Evolutionary conservation across 2,113 vertebrate species (phyloP).

Genomic region (Ammodytes dubius): DNA sequence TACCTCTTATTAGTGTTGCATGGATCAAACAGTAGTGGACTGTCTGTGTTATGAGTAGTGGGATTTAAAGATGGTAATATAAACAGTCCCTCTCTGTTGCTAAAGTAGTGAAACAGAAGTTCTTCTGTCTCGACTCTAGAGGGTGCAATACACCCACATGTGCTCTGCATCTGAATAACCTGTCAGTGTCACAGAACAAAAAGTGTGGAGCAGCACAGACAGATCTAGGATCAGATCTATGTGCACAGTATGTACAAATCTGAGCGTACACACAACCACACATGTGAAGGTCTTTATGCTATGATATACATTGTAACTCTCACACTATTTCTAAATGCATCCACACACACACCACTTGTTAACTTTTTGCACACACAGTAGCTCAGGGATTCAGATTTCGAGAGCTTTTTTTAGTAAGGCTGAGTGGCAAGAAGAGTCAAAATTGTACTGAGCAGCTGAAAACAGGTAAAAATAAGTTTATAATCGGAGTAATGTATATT

Average conservation of each 20-base stretch:
- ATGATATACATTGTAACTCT: not conserved
- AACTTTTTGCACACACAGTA: not conserved
- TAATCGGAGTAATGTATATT: not conserved
- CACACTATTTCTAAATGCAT: not conserved
- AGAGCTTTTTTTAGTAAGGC: not conserved
- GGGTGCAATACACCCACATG: constrained; percentile 46
- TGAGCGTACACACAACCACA: not conserved
- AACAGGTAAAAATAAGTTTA: not conserved
- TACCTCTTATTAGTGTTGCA: not conserved
- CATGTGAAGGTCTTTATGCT: not conserved
- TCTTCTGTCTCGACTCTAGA: constrained; percentile 41
- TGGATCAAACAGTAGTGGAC: not conserved
- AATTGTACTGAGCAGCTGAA: not conserved
- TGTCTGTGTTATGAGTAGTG: not conserved
- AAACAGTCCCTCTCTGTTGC: not conserved
- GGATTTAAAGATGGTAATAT: not conserved
- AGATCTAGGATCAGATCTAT: not conserved
- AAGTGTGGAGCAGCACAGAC: not conserved
- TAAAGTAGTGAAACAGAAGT: not conserved
- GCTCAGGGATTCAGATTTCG: not conserved
- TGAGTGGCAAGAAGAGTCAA: not conserved
- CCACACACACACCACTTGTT: not conserved
- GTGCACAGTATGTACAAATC: not conserved
- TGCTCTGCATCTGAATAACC: not conserved
- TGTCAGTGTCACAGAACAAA: not conserved